Evolutionary conservation across 2,888 invertebrate species (phyloP).

Genomic region (Leptogaster cylindrica): DNA sequence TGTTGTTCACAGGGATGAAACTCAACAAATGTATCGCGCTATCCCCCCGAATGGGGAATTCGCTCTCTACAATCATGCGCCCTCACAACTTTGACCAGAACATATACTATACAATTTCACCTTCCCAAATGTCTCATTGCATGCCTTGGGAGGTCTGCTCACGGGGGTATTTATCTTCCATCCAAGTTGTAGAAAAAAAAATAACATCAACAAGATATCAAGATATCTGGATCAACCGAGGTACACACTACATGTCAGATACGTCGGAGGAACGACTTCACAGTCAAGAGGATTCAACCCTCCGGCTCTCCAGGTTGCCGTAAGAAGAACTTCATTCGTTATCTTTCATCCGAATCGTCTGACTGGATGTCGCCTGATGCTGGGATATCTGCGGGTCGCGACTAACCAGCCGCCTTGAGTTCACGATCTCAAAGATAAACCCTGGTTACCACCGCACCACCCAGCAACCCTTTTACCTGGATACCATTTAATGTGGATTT

Average conservation of each 20-base stretch:
- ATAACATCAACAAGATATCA: no score
- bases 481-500: conserved; percentile 10
- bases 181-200: no score
- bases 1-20: conserved; percentile 7
- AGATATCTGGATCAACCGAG: conserved; percentile 3
- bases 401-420: conserved; percentile 24
- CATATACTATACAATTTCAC: not conserved
- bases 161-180: not conserved
- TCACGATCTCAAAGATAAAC: conserved; percentile 4
- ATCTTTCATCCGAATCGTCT: conserved; percentile 1
- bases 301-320: no score
- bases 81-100: not conserved
- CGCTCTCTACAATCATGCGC: conserved; percentile 33
- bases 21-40: not conserved
- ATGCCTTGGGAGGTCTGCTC: not conserved
- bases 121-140: conserved; percentile 12
- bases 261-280: no score
- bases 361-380: not conserved
- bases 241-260: conserved; percentile 15
- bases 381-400: conserved; percentile 11
- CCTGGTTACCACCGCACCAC: not conserved
- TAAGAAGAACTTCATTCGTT: not conserved
- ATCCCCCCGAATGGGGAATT: conserved; percentile 10
- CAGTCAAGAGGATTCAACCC: no score
- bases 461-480: no score